phyloP scores from a whole-genome alignment of 37 sponge, comb jelly and placozoan species.

The Hexactinellida sp. region DNA sequence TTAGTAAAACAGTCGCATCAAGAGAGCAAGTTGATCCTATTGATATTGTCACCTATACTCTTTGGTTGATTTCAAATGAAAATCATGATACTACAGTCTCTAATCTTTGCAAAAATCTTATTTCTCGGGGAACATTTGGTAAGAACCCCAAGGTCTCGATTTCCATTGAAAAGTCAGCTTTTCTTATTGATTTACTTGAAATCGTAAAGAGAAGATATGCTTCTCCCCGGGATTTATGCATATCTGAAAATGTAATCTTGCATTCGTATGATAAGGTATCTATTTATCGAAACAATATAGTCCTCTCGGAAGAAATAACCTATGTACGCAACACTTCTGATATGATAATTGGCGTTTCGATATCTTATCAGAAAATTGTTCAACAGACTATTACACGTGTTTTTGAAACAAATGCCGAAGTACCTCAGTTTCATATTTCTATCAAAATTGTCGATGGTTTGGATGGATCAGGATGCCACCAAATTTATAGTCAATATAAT shows the following conservation, averaged over 20 bases:
- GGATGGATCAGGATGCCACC: not conserved
- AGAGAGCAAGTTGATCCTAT: not conserved
- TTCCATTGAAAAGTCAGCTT: not conserved
- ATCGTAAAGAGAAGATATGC: not conserved
- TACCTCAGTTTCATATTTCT: not conserved
- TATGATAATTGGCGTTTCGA: not conserved
- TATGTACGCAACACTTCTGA: not conserved
- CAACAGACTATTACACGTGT: not conserved
- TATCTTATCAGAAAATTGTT: not conserved
- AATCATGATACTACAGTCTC: not conserved
- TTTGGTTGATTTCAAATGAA: not conserved
- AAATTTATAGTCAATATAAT: not conserved
- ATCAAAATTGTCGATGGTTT: not conserved
- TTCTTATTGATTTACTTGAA: not conserved
- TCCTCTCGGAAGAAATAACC: not conserved
- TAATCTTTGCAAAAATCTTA: not conserved
- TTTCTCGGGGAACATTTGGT: not conserved
- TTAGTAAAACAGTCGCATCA: not conserved
- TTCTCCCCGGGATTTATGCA: not conserved
- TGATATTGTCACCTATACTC: not conserved
- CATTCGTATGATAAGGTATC: not conserved
- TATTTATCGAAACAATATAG: not conserved
- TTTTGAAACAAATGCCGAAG: not conserved
- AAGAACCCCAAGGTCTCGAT: not conserved
- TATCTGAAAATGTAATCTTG: not conserved